A percentile compares a stretch with the other conserved stretches of the same genome.
These are phyloP conservation scores for Nycticryphes semicollaris DNA, from an alignment of 2,113 vertebrate genomes.

Conservation along the genomic window DNA sequence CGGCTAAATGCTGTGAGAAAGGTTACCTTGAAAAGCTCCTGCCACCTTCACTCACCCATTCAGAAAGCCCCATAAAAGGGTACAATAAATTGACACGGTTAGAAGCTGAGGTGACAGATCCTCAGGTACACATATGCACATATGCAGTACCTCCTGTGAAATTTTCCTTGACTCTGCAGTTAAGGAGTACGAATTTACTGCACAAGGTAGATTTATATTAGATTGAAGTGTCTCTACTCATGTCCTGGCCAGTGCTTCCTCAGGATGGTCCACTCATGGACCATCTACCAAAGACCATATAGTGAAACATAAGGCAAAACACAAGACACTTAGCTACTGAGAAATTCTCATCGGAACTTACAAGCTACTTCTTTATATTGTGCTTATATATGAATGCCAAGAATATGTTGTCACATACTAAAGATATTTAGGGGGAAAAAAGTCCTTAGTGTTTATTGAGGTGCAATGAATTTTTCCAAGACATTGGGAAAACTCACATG, in stretches of 20 bases:
- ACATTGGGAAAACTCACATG: background rate
- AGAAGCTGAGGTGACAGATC: background rate
- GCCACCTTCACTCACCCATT: background rate
- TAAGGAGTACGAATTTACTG: background rate
- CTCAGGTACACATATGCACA: background rate
- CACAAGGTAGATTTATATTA: background rate
- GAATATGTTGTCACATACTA: background rate
- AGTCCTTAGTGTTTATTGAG: background rate
- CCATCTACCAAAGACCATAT: background rate
- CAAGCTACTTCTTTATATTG: background rate
- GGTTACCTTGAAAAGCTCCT: background rate
- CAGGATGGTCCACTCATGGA: background rate
- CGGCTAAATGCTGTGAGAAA: background rate
- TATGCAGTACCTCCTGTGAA: background rate
- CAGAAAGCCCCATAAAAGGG: background rate
- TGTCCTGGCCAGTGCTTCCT: background rate
- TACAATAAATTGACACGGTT: background rate
- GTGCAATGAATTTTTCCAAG: background rate
- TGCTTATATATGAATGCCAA: background rate
- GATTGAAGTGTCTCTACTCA: background rate
- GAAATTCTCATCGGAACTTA: slow-evolving; percentile 28
- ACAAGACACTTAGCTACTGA: background rate
- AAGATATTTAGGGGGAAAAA: background rate
- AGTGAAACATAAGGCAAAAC: slow-evolving; percentile 30
- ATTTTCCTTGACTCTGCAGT: background rate